A percentile compares a stretch with the other conserved stretches of the same genome.
Conservation (phyloP, 2,797 vertebrate species). For the Uromys caudimaculatus region DNA sequence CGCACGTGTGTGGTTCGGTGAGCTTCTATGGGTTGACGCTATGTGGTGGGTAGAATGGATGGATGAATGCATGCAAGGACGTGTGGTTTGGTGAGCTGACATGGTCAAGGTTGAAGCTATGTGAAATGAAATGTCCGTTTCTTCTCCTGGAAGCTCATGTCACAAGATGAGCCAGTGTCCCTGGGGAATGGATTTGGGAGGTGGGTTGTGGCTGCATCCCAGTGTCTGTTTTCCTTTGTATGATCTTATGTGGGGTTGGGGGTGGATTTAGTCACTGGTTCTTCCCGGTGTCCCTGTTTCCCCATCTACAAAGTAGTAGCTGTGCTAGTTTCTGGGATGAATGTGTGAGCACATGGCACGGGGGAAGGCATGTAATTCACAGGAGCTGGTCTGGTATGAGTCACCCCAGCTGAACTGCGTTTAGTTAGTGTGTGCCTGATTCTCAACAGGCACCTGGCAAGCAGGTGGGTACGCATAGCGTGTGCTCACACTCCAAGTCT, state of each 20-base stretch:
- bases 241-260: background rate
- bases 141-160: background rate
- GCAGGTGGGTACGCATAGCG: background rate
- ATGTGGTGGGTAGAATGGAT: background rate
- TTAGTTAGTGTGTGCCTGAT: background rate
- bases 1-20: background rate
- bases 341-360: background rate
- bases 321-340: background rate
- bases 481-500: background rate
- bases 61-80: background rate
- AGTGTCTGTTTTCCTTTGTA: background rate
- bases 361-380: no score
- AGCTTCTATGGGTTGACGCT: background rate
- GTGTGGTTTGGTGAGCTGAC: background rate
- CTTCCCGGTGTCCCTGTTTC: background rate
- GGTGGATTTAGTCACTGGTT: background rate
- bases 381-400: background rate
- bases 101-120: background rate
- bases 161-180: background rate
- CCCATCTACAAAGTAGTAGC: background rate
- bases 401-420: background rate
- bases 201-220: background rate
- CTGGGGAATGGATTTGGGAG: background rate
- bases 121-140: background rate
- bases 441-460: background rate